Conservation (phyloP, 2,797 vertebrate species). For the Dromococcyx pavoninus region DNA sequence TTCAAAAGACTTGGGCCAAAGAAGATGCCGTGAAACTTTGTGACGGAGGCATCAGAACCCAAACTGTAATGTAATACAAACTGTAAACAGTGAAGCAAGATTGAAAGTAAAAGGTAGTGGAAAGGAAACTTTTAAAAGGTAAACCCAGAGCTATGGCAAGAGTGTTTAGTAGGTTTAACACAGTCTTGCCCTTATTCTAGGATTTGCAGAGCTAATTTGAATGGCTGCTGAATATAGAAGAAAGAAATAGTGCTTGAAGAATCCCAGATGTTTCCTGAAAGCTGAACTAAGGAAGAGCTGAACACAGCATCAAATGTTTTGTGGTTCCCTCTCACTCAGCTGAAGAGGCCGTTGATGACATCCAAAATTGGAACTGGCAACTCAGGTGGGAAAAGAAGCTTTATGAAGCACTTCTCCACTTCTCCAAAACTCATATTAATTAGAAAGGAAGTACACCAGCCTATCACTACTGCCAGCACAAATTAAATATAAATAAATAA, state of each 20-base stretch:
- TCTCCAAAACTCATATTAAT: neutral
- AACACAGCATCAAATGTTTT: neutral
- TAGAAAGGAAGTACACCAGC: neutral
- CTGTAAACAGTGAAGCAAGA: neutral
- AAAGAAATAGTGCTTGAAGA: neutral
- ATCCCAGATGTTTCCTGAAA: neutral
- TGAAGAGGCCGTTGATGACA: neutral
- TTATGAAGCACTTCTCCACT: neutral
- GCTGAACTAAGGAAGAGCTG: neutral
- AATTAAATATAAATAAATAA: neutral
- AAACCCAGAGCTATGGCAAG: neutral
- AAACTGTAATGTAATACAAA: neutral
- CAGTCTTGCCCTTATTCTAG: neutral
- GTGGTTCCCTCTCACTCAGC: neutral
- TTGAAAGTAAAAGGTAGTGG: neutral
- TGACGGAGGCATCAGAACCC: neutral
- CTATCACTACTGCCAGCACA: neutral
- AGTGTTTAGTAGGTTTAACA: neutral
- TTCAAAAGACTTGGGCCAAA: neutral
- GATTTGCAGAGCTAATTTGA: neutral
- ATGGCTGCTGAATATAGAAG: neutral
- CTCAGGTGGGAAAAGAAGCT: neutral
- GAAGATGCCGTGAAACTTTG: neutral
- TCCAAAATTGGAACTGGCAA: neutral
- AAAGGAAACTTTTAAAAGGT: neutral